These are phyloP conservation scores for Clupea harengus DNA, from an alignment of 2,113 vertebrate genomes.

Conservation along the genomic window DNA sequence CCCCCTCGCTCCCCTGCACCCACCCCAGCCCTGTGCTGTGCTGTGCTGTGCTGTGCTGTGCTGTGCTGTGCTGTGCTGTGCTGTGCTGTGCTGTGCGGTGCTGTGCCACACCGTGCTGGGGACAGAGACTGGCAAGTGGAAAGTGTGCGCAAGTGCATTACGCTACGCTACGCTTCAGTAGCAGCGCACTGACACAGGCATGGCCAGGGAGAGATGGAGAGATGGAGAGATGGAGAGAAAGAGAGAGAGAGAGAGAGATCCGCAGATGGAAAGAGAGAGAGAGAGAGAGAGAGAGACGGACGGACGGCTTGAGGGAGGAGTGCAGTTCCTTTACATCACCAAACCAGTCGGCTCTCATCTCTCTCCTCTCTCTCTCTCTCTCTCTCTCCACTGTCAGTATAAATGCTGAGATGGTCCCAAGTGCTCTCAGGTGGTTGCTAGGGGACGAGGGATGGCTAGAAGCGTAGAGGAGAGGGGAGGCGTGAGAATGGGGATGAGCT, in stretches of 20 bases:
- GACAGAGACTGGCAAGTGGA: conserved; percentile 34
- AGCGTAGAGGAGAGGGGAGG: not conserved
- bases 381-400: not conserved
- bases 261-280: not conserved
- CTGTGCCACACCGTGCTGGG: too few relatives aligned
- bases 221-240: not conserved
- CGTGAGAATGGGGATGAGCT: not conserved
- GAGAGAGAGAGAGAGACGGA: not conserved
- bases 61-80: too few relatives aligned
- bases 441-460: not conserved
- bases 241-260: not conserved
- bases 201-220: not conserved
- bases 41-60: too few relatives aligned
- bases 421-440: not conserved
- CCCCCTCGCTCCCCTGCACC: not conserved
- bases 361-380: not conserved
- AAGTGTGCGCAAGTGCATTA: conserved; percentile 54
- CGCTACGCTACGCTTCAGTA: conserved; percentile 40
- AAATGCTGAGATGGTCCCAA: not conserved
- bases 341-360: not conserved
- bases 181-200: not conserved
- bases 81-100: too few relatives aligned
- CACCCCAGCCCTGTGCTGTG: not conserved
- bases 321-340: not conserved
- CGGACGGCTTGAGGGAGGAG: not conserved